Conservation (phyloP, 2,113 vertebrate genomes). For the Lamprotornis superbus region DNA sequence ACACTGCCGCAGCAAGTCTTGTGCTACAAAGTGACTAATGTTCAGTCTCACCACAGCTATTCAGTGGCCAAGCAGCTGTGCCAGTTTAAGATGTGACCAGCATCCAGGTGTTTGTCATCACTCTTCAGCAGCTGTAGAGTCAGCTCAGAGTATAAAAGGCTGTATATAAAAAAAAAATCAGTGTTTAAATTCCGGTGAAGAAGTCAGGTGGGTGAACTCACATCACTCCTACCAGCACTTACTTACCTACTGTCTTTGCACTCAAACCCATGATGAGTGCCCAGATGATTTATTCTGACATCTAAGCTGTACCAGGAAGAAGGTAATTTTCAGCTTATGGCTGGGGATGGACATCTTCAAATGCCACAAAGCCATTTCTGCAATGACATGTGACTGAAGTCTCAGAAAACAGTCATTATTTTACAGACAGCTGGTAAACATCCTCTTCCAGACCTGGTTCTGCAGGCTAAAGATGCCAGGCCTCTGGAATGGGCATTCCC, state of each 20-base stretch:
- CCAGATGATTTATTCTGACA: not conserved
- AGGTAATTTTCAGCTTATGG: constrained; percentile 14
- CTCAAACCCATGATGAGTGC: not conserved
- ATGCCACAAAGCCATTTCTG: not conserved
- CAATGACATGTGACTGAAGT: not conserved
- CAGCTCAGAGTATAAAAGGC: not conserved
- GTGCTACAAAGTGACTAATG: not conserved
- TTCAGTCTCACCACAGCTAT: not conserved
- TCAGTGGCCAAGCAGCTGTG: not conserved
- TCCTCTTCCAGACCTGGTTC: constrained; percentile 4
- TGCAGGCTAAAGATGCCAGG: not conserved
- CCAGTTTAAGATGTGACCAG: not conserved
- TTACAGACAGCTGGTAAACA: constrained; percentile 8
- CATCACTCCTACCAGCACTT: not conserved
- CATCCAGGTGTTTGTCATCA: not conserved
- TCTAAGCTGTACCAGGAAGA: constrained; percentile 23
- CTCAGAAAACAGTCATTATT: constrained; percentile 13
- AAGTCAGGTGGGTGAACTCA: not conserved
- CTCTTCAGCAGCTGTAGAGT: not conserved
- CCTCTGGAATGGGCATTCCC: not conserved
- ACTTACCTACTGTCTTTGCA: not conserved
- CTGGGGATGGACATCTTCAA: not conserved
- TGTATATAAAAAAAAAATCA: not conserved
- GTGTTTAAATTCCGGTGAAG: not conserved
- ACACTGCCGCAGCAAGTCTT: not conserved